Conservation (phyloP, 1,140 invertebrate genomes). For the Battus philenor region DNA sequence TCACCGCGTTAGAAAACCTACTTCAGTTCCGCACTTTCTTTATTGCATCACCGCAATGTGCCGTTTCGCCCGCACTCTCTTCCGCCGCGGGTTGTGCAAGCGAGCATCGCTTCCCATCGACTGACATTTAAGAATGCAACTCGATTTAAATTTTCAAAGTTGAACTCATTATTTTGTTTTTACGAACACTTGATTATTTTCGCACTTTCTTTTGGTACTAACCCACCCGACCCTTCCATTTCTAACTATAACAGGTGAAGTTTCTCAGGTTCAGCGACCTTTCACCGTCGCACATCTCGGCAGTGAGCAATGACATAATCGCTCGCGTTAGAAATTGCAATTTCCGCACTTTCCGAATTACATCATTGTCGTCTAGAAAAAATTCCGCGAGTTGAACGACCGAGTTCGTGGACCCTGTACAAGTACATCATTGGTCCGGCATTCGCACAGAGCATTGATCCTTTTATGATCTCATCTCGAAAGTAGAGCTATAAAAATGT, state of each 20-base stretch:
- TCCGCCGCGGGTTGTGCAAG: constrained; percentile 63
- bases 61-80: constrained; percentile 66
- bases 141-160: constrained; percentile 44
- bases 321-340: constrained; percentile 51
- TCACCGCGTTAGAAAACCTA: constrained; percentile 71
- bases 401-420: constrained; percentile 42
- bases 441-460: constrained; percentile 63
- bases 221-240: constrained; percentile 49
- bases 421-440: constrained; percentile 54
- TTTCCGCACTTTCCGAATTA: constrained; percentile 73
- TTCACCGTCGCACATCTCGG: constrained; percentile 45
- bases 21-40: constrained; percentile 73
- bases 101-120: constrained; percentile 22
- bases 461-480: constrained; percentile 66
- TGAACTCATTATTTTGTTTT: constrained; percentile 27
- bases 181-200: constrained; percentile 34
- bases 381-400: constrained; percentile 56
- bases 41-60: constrained; percentile 64
- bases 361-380: constrained; percentile 55
- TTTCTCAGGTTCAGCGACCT: constrained; percentile 72
- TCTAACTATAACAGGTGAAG: constrained; percentile 59
- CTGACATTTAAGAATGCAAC: constrained; percentile 32
- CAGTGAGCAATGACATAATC: constrained; percentile 56
- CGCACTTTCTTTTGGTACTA: constrained; percentile 60
- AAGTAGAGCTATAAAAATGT: constrained; percentile 23